Conservation (phyloP, 2,113 vertebrate genomes). For the Tyrannus savana region DNA sequence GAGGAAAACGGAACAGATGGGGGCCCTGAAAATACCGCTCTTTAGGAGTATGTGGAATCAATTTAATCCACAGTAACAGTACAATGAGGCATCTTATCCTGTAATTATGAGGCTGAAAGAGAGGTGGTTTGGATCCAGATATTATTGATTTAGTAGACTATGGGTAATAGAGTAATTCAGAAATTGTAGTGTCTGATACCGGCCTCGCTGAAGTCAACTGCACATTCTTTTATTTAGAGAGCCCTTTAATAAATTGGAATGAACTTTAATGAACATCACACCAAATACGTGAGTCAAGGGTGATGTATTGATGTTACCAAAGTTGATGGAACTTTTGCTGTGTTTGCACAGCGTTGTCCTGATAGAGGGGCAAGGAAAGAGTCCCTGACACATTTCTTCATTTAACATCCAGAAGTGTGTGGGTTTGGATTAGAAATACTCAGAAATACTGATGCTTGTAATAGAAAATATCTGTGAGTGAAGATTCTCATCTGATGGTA, state of each 20-base stretch:
- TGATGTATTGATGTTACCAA: not conserved
- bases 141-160: slow-evolving; percentile 47
- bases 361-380: not conserved
- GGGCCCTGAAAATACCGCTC: slow-evolving; percentile 32
- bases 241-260: slow-evolving; percentile 28
- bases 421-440: not conserved
- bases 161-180: slow-evolving; percentile 44
- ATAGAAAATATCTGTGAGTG: not conserved
- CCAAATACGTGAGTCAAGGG: not conserved
- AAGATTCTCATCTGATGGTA: not conserved
- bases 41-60: slow-evolving; percentile 43
- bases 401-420: not conserved
- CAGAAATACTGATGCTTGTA: not conserved
- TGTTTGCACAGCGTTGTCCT: not conserved
- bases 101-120: slow-evolving; percentile 41
- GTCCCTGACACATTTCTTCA: not conserved
- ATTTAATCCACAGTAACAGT: slow-evolving; percentile 38
- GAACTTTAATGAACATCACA: slow-evolving; percentile 30
- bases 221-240: not conserved
- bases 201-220: not conserved
- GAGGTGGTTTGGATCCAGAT: slow-evolving; percentile 38
- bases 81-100: slow-evolving; percentile 40
- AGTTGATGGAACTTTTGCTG: not conserved
- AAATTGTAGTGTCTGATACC: slow-evolving; percentile 19
- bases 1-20: slow-evolving; percentile 19